phyloP scores from a whole-genome alignment of 1,140 invertebrate genomes.

The Bombus superbus region DNA sequence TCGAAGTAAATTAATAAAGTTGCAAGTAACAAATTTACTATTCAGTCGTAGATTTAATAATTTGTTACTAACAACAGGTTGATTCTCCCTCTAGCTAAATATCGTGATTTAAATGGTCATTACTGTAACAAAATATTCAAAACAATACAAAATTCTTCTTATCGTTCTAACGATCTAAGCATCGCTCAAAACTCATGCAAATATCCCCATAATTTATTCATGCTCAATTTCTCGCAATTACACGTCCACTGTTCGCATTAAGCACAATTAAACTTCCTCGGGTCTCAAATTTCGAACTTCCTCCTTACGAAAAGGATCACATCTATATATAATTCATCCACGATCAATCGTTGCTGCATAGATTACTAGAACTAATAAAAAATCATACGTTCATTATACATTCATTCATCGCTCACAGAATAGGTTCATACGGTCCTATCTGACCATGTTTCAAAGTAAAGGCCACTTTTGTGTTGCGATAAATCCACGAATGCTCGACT shows the following conservation, averaged over 20 bases:
- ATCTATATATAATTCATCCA: not conserved
- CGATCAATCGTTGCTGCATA: not conserved
- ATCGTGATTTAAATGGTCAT: no score
- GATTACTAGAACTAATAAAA: not conserved
- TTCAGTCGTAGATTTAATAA: not conserved
- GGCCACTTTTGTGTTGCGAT: no score
- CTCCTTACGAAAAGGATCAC: not conserved
- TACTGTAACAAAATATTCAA: not conserved
- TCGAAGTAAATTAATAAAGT: not conserved
- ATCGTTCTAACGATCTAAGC: no score
- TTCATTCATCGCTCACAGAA: no score
- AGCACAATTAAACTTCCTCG: not conserved
- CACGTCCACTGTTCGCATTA: not conserved
- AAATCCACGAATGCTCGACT: no score
- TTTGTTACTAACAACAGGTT: not conserved
- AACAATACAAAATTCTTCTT: not conserved
- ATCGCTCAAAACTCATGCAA: not conserved
- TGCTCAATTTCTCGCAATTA: not conserved
- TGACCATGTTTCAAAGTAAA: no score
- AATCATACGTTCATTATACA: not conserved
- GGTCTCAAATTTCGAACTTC: not conserved
- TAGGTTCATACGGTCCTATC: no score
- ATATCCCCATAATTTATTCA: not conserved
- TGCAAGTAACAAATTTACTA: not conserved
- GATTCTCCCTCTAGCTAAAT: accelerated